Percentiles rank a stretch among this genome's conserved stretches.
These are phyloP conservation scores for Morpho deidamia DNA, from an alignment of 2,888 invertebrate genomes.

Conservation along the genomic window DNA sequence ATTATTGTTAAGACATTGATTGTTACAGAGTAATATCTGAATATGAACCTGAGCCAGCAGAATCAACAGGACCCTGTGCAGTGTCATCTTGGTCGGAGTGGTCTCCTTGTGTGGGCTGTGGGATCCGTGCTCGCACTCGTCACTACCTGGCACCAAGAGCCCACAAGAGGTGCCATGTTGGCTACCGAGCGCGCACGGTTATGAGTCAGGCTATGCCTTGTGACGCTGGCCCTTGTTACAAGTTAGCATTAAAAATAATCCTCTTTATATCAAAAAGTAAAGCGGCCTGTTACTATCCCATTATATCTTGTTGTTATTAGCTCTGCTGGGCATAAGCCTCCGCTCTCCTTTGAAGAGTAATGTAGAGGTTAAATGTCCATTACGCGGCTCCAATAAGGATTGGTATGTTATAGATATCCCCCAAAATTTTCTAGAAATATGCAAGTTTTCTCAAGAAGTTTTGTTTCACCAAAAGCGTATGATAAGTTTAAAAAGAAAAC, in stretches of 20 bases:
- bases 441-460: no score
- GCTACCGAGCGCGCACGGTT: constrained; percentile 53
- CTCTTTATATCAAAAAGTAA: not conserved
- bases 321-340: no score
- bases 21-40: constrained; percentile 54
- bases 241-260: constrained; percentile 24
- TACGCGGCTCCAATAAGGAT: no score
- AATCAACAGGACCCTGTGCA: constrained; percentile 76
- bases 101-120: constrained; percentile 85
- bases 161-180: constrained; percentile 80
- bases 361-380: no score
- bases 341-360: no score
- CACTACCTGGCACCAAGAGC: constrained; percentile 81
- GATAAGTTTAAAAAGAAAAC: no score
- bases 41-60: constrained; percentile 68
- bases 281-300: no score
- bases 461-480: no score
- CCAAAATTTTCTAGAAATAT: no score
- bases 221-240: constrained; percentile 58
- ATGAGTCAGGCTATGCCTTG: constrained; percentile 68
- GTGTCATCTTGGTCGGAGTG: constrained; percentile 87
- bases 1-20: not conserved
- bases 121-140: constrained; percentile 84
- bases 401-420: no score
- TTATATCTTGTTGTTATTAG: no score